phyloP scores from a whole-genome alignment of 2,113 vertebrate species.

The Indri indri region DNA sequence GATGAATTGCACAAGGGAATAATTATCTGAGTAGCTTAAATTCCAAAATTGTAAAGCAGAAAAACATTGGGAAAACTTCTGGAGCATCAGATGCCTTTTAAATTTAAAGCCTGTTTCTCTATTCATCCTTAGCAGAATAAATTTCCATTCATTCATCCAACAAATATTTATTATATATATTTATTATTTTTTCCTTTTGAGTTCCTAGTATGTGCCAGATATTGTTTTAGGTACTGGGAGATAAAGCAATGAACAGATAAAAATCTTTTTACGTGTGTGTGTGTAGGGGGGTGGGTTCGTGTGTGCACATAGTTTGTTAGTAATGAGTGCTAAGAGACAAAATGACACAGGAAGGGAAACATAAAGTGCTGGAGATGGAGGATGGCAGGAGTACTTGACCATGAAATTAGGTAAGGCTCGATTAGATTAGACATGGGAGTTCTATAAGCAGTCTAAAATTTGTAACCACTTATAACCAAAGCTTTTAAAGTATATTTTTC shows the following conservation, averaged over 20 bases:
- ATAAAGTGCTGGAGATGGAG: not conserved
- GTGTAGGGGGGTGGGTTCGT: not conserved
- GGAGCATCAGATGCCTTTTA: not conserved
- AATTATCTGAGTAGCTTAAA: not conserved
- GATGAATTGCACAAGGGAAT: not conserved
- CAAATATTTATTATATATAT: not conserved
- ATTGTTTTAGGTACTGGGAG: not conserved
- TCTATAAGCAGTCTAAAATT: not conserved
- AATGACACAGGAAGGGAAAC: not conserved
- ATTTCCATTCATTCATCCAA: not conserved
- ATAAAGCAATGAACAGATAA: not conserved
- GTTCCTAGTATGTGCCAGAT: not conserved
- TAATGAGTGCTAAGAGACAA: not conserved
- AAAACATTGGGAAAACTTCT: not conserved
- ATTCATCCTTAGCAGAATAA: not conserved
- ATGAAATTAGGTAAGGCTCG: not conserved
- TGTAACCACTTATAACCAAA: not conserved
- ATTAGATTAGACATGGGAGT: not conserved
- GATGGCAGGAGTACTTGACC: not conserved
- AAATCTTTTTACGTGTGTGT: not conserved
- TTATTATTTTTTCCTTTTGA: not conserved
- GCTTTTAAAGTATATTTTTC: not conserved
- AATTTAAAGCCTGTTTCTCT: not conserved
- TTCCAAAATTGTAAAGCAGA: not conserved
- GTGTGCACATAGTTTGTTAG: not conserved